Conservation (phyloP, 2,797 vertebrate species). For the Syngnathus acus region DNA sequence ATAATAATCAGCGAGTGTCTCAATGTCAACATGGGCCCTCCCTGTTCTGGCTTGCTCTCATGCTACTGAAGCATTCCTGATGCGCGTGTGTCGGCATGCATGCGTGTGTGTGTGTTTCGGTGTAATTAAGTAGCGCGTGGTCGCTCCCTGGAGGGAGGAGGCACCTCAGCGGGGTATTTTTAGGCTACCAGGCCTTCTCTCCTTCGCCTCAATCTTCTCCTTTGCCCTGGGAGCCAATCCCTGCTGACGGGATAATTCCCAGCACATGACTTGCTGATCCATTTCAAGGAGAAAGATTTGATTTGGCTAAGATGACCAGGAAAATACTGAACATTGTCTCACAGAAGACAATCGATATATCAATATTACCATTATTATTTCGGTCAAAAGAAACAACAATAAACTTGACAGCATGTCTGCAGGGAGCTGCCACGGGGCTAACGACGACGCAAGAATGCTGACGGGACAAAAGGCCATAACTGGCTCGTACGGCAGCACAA, state of each 20-base stretch:
- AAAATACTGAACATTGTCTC: no score
- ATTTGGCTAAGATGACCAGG: constrained; percentile 15
- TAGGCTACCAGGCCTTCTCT: constrained; percentile 8
- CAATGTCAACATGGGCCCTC: constrained; percentile 49
- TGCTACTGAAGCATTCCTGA: constrained; percentile 50
- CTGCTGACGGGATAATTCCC: constrained; percentile 42
- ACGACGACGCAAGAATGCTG: constrained; percentile 63
- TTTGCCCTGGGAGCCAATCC: constrained; percentile 23
- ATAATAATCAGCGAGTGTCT: constrained; percentile 51
- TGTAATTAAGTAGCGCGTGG: constrained; percentile 29
- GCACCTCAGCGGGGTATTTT: constrained; percentile 16
- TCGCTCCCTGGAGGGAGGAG: constrained; percentile 19
- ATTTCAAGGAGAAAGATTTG: not conserved
- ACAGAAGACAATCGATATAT: no score
- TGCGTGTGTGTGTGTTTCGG: constrained; percentile 13
- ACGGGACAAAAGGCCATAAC: constrained; percentile 68
- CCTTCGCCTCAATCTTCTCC: constrained; percentile 29
- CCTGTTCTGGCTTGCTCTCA: constrained; percentile 61
- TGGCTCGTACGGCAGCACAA: constrained; percentile 69
- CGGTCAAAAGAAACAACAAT: no score
- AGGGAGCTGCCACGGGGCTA: constrained; percentile 63
- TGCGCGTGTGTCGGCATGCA: constrained; percentile 29
- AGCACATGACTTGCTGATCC: constrained; percentile 46
- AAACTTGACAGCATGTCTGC: constrained; percentile 12
- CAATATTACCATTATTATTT: no score